Evolutionary conservation across 2,113 vertebrate genomes (phyloP).

Genomic region (Syrrhaptes paradoxus): DNA sequence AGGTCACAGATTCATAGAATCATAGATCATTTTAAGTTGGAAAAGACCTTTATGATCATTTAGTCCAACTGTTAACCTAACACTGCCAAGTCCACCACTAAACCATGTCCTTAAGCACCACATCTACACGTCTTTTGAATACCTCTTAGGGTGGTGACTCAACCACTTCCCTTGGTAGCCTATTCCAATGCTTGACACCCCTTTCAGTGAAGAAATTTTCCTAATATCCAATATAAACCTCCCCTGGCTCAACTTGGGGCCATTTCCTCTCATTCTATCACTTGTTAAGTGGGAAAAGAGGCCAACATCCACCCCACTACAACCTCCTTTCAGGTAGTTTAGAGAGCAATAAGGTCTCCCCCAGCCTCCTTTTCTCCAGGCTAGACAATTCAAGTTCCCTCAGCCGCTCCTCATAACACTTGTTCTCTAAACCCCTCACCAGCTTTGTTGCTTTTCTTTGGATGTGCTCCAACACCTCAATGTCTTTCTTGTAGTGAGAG

Average conservation of each 20-base stretch:
- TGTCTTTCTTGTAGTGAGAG: background rate
- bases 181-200: background rate
- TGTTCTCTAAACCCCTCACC: background rate
- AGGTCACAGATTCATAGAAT: background rate
- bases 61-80: accelerated
- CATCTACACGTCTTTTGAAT: background rate
- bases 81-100: background rate
- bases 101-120: background rate
- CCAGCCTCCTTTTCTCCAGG: background rate
- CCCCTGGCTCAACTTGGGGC: accelerated
- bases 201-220: background rate
- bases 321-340: no score
- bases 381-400: background rate
- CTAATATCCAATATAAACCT: background rate
- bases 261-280: accelerated
- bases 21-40: background rate
- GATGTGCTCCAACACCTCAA: background rate
- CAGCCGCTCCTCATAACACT: background rate
- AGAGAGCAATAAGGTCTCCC: no score
- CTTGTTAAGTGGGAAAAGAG: background rate
- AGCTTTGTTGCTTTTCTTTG: background rate
- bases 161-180: background rate
- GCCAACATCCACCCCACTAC: no score
- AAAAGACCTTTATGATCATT: background rate
- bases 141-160: background rate